Conservation (phyloP, 2,113 vertebrate genomes). For the Isichthys henryi region DNA sequence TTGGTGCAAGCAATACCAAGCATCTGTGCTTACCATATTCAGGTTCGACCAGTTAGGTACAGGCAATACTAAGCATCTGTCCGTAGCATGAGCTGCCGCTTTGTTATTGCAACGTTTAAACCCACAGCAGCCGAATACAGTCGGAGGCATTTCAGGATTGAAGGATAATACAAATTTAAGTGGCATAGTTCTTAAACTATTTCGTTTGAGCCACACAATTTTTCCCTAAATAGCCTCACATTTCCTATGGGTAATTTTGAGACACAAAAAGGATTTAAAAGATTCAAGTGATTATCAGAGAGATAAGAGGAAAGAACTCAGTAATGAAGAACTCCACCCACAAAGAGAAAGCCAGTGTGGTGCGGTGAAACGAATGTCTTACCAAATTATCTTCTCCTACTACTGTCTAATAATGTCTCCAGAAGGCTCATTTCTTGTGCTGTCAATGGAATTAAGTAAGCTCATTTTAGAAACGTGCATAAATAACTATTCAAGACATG, state of each 20-base stretch:
- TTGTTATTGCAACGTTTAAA: background rate
- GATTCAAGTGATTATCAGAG: background rate
- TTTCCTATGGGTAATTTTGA: background rate
- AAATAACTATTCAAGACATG: background rate
- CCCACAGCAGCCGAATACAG: background rate
- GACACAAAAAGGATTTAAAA: background rate
- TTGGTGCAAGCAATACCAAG: background rate
- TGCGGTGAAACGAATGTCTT: conserved; percentile 30
- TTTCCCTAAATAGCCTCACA: background rate
- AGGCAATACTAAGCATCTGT: background rate
- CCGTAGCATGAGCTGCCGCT: background rate
- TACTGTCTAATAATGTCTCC: conserved; percentile 19
- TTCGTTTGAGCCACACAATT: background rate
- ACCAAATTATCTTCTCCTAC: conserved; percentile 18
- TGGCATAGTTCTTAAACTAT: background rate
- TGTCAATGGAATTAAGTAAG: conserved; percentile 16
- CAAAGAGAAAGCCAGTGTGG: background rate
- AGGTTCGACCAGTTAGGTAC: too few relatives aligned
- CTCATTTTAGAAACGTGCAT: background rate
- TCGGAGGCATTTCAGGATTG: background rate
- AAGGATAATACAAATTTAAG: background rate
- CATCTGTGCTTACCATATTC: too few relatives aligned
- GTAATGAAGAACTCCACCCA: background rate
- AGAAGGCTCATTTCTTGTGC: conserved; percentile 20
- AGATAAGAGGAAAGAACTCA: background rate